Evolutionary conservation across 2,797 vertebrate species (phyloP).

Genomic region (Notolabrus celidotus): DNA sequence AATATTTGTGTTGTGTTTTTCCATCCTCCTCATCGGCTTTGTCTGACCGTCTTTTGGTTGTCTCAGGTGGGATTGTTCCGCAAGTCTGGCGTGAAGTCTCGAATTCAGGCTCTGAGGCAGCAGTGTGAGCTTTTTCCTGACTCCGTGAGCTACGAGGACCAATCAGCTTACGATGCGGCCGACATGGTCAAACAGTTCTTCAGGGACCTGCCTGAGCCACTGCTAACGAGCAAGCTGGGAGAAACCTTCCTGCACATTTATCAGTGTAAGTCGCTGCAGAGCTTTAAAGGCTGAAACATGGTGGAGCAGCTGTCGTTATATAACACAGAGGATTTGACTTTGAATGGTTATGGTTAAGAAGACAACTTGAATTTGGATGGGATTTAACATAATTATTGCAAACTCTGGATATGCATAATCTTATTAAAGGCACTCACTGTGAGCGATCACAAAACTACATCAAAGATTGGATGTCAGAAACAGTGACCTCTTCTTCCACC

Average conservation of each 20-base stretch:
- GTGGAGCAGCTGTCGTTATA: neutral
- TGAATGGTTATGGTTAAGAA: neutral
- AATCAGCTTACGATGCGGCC: slow-evolving; percentile 96
- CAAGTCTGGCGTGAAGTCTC: slow-evolving; percentile 97
- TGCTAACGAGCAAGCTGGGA: slow-evolving; percentile 96
- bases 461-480: neutral
- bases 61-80: slow-evolving; percentile 95
- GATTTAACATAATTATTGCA: neutral
- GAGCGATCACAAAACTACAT: neutral
- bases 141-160: slow-evolving; percentile 92
- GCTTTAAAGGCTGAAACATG: neutral
- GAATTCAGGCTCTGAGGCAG: slow-evolving; percentile 94
- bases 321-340: neutral
- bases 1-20: too few species aligned
- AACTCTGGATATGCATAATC: neutral
- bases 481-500: neutral
- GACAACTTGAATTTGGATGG: neutral
- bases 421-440: neutral
- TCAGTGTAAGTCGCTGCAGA: slow-evolving; percentile 89
- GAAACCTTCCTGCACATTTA: slow-evolving; percentile 99
- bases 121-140: slow-evolving; percentile 94
- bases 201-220: slow-evolving; percentile 95
- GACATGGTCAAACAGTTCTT: slow-evolving; percentile 99
- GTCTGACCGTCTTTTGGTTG: neutral
- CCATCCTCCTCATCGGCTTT: too few species aligned